A percentile compares a stretch with the other conserved stretches of the same genome.
Evolutionary conservation across 2,888 invertebrate genomes (phyloP).

Genomic region (Gymnoscelis rufifasciata): DNA sequence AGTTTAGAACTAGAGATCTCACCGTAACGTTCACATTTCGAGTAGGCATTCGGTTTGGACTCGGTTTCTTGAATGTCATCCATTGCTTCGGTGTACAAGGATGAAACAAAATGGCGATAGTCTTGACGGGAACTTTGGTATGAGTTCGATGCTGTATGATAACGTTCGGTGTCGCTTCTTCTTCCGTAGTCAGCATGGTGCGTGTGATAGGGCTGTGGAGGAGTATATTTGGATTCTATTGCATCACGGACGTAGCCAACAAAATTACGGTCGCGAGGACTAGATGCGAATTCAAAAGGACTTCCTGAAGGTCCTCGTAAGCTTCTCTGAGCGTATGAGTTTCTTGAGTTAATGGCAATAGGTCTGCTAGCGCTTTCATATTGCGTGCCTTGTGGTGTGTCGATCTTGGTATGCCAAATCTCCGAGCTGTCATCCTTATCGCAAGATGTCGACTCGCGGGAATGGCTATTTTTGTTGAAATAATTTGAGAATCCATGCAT

Average conservation of each 20-base stretch:
- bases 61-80: constrained; percentile 74
- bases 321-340: constrained; percentile 49
- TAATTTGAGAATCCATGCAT: constrained; percentile 75
- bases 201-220: constrained; percentile 47
- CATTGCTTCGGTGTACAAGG: constrained; percentile 66
- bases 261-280: constrained; percentile 68
- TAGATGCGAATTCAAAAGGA: constrained; percentile 59
- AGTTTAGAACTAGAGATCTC: constrained; percentile 66
- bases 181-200: constrained; percentile 51
- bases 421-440: constrained; percentile 67
- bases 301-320: constrained; percentile 46
- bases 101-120: constrained; percentile 68
- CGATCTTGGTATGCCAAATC: constrained; percentile 64
- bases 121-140: constrained; percentile 55
- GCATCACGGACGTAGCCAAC: constrained; percentile 69
- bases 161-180: constrained; percentile 55
- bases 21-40: constrained; percentile 71
- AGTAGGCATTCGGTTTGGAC: constrained; percentile 65
- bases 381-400: constrained; percentile 47
- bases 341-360: constrained; percentile 54
- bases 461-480: constrained; percentile 49
- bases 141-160: constrained; percentile 48
- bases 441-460: constrained; percentile 48
- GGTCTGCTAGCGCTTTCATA: constrained; percentile 41
- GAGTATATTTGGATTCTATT: constrained; percentile 46